Evolutionary conservation across 2,888 invertebrate genomes (phyloP), one percentile per base, ranked within the genome.

Genomic region (Lasioglossum figueresi): DNA sequence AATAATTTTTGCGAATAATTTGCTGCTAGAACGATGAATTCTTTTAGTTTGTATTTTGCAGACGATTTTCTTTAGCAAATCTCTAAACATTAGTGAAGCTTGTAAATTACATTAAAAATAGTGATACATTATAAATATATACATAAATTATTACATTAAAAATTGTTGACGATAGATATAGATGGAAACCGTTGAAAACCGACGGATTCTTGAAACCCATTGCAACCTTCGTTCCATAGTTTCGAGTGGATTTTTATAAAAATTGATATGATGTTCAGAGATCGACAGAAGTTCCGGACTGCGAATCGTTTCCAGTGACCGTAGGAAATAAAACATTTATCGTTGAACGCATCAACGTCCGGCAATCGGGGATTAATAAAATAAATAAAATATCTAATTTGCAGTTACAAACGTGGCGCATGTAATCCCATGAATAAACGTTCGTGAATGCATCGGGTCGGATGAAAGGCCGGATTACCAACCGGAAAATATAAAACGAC

Each of bases 331-430:
- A 52, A 66, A 52, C 23, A 43, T 52, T 31, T 52, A 19, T 8
- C 68, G 23, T 23, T 10, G 31, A 43, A 8, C 27, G 48, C 23
- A 63, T 27, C 23, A 72, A 34, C 34, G 59, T 34, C 31, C 34
- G 70, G 63, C n/a, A 63, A 83, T 80, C 59, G 52, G 43, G 82
- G 63, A 19, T 34, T 78, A 82, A 84, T 74, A 63, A 72, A 84
- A 78, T 78, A 82, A 83, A 82, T 75, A 79, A 37, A 72, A 78
- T 82, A 84, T 70, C 74, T 75, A 82, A 74, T 84, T 84, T 68
- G 31, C 74, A 63, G 63, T 23, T 66, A 52, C 43, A 72, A 48
- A 76, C 80, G 80, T 59, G 23, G 45, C 70, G 70, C 68, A 37
- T 76, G 77, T 82, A 82, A 84, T 82, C 56, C 70, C 56, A 48